Conservation (phyloP, 2,888 invertebrate species). For the Ectemnius cavifrons region DNA sequence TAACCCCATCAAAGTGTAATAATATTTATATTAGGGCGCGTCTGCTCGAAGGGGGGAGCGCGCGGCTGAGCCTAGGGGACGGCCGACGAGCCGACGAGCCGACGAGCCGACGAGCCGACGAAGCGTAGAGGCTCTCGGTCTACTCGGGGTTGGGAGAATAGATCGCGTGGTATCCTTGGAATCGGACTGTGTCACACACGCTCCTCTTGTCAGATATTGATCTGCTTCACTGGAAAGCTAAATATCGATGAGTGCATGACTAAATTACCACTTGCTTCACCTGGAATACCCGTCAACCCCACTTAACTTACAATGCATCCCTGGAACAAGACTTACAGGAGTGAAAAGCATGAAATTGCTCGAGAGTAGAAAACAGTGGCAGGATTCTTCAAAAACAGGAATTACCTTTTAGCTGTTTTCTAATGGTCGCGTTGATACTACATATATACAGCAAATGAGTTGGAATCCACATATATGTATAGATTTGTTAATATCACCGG, state of each 20-base stretch:
- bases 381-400: too few species aligned
- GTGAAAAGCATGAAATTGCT: too few species aligned
- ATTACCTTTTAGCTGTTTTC: too few species aligned
- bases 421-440: too few species aligned
- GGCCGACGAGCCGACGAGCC: background rate
- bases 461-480: too few species aligned
- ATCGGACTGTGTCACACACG: slow-evolving; percentile 46
- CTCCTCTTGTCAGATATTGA: slow-evolving; percentile 47
- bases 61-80: background rate
- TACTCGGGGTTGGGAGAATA: background rate
- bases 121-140: too few species aligned
- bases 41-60: slow-evolving; percentile 65
- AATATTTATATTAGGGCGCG: slow-evolving; percentile 78
- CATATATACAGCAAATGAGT: too few species aligned
- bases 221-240: slow-evolving; percentile 24
- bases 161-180: slow-evolving; percentile 53
- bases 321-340: too few species aligned
- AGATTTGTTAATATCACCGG: too few species aligned
- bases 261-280: too few species aligned
- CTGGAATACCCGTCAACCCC: background rate
- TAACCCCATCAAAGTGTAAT: slow-evolving; percentile 78
- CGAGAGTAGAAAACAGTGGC: too few species aligned
- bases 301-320: background rate
- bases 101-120: too few species aligned
- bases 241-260: slow-evolving; percentile 9